phyloP scores from a whole-genome alignment of 2,113 vertebrate species.

The Columba janthina region DNA sequence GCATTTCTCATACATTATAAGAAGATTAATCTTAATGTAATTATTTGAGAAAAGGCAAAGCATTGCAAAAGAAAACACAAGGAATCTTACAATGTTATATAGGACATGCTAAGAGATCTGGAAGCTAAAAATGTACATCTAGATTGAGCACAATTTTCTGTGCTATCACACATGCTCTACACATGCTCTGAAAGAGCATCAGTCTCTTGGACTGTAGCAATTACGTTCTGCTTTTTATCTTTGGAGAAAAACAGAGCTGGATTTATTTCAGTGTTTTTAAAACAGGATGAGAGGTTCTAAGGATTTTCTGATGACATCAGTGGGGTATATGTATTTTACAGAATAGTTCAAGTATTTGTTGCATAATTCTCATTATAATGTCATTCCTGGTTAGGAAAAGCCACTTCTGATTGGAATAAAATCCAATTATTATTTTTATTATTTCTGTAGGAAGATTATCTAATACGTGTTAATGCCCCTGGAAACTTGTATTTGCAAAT shows the following conservation, averaged over 20 bases:
- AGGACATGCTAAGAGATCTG: neutral
- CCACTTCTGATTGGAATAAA: constrained; percentile 29
- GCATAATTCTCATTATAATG: neutral
- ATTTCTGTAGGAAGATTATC: neutral
- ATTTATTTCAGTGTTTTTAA: constrained; percentile 50
- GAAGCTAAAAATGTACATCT: neutral
- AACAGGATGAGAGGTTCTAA: constrained; percentile 13
- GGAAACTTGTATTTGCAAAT: neutral
- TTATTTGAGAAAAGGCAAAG: neutral
- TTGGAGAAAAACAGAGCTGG: neutral
- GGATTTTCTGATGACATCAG: constrained; percentile 38
- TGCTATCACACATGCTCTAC: neutral
- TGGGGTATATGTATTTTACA: constrained; percentile 5
- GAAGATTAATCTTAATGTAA: neutral
- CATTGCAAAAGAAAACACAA: neutral
- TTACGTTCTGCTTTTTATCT: neutral
- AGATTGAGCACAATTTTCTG: neutral
- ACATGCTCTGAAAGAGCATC: neutral
- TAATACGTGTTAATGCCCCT: neutral
- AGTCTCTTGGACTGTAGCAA: neutral
- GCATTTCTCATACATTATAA: neutral
- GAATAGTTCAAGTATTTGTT: constrained; percentile 6
- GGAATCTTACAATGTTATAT: neutral
- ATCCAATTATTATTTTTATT: constrained; percentile 16
- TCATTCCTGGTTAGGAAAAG: neutral